Base-by-base conservation (phyloP, 2,888 invertebrate genomes). In the Scaptodrosophila latifasciaeformis region DNA sequence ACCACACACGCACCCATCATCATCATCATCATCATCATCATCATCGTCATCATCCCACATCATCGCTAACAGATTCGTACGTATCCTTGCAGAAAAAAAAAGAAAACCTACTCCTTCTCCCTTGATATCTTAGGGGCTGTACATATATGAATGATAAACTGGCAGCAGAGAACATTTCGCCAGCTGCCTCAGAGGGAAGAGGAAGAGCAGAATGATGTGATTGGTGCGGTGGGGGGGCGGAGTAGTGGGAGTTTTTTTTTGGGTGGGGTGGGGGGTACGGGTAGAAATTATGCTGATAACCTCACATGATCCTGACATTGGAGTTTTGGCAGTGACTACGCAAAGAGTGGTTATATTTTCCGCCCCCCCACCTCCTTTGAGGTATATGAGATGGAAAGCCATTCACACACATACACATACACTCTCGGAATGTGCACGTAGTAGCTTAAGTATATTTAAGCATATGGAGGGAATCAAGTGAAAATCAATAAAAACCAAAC, bases 401-500 rank as follows among this genome's bases (percentile, higher is more conserved):
- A 31, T n/a, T 31, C 27, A 27, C 29, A 27, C 27, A 43, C 24
- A 29, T 13, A 27, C 29, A 12, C 27, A 43, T 15, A 12, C 5
- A 24, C 13, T 10, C 43, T 7, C 24, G n/a, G 10, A 43, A 77
- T 74, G 72, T 54, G 59, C 80, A 80, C 78, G 80, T 80, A 67
- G 55, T 70, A 81, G 49, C 78, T 80, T 77, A 80, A 70, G 78
- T 70, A 79, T 74, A 80, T 74, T 79, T 70, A 77, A 77, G 74
- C 74, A 74, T 74, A 74, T 80, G 80, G 74, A 75, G 78, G 63
- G 74, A 80, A 74, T 74, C 74, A 80, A 74, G 74, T 80, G 74
- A 80, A 74, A 74, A 74, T 74, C 74, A 74, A 74, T 74, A 74
- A 75, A 77, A 80, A 78, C 78, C 80, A 74, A 77, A 80, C 81